phyloP scores from a whole-genome alignment of 2,797 vertebrate genomes.

The Bradypodion ventrale region DNA sequence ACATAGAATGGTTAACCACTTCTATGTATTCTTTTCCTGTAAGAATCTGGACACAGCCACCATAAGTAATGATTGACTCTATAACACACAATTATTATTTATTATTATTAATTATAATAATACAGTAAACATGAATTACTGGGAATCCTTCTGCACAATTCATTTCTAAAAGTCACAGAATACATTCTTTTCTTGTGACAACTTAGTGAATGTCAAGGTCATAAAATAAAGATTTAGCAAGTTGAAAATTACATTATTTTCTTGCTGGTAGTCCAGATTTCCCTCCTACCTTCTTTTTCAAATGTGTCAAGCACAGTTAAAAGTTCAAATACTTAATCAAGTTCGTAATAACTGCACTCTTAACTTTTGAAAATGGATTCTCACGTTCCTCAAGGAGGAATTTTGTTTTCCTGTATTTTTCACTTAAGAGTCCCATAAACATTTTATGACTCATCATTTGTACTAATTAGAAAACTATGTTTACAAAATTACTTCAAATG shows the following conservation, averaged over 20 bases:
- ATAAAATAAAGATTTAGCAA: background rate
- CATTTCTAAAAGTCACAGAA: background rate
- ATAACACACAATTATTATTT: too few relatives aligned
- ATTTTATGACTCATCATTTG: background rate
- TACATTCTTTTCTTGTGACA: background rate
- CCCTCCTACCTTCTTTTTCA: background rate
- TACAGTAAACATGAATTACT: background rate
- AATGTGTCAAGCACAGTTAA: background rate
- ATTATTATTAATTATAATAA: too few relatives aligned
- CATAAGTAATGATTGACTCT: too few relatives aligned
- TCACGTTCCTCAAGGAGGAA: conserved; percentile 22
- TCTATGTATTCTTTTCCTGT: too few relatives aligned
- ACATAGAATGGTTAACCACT: too few relatives aligned
- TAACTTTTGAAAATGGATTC: conserved; percentile 14
- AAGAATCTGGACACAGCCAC: too few relatives aligned
- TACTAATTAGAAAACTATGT: conserved; percentile 40
- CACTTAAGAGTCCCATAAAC: conserved; percentile 26
- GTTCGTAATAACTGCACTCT: conserved; percentile 36
- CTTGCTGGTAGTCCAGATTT: background rate
- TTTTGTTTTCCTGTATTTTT: conserved; percentile 4
- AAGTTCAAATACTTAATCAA: conserved; percentile 26
- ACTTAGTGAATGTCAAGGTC: background rate
- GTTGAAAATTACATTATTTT: background rate
- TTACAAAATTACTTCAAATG: conserved; percentile 34
- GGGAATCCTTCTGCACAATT: background rate